Conservation (phyloP, 2,797 vertebrate genomes). For the Pteronotus mesoamericanus region DNA sequence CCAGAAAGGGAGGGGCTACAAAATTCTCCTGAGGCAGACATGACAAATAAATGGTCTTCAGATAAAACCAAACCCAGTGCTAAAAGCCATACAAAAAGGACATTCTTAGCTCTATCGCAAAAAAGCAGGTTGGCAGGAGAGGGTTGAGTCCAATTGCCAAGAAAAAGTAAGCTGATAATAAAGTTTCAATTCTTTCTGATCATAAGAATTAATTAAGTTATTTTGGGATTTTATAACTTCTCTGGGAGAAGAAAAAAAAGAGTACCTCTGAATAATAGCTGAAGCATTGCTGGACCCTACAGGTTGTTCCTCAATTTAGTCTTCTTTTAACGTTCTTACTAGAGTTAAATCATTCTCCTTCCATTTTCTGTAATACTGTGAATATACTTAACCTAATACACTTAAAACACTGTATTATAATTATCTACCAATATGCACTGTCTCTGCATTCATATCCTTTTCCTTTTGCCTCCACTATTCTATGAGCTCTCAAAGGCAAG, state of each 20-base stretch:
- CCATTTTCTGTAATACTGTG: background rate
- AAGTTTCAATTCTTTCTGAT: constrained; percentile 8
- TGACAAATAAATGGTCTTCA: constrained; percentile 9
- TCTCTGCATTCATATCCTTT: background rate
- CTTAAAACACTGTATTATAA: background rate
- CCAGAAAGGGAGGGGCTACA: background rate
- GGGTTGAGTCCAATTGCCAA: background rate
- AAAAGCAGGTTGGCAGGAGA: background rate
- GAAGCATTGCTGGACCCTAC: background rate
- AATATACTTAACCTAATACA: background rate
- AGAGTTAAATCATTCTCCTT: background rate
- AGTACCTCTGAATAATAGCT: background rate
- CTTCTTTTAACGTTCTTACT: background rate
- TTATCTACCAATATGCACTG: background rate
- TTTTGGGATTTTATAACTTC: background rate
- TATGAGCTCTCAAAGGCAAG: background rate
- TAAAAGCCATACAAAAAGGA: background rate
- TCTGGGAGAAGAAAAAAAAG: background rate
- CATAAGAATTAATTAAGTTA: background rate
- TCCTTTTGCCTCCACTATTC: background rate
- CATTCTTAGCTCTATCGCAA: background rate
- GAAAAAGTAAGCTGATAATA: background rate
- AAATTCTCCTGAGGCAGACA: background rate
- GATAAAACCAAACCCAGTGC: background rate
- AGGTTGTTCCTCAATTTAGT: background rate